Base-by-base conservation (phyloP, 2,797 vertebrate genomes). In the Sebastes steindachneri region DNA sequence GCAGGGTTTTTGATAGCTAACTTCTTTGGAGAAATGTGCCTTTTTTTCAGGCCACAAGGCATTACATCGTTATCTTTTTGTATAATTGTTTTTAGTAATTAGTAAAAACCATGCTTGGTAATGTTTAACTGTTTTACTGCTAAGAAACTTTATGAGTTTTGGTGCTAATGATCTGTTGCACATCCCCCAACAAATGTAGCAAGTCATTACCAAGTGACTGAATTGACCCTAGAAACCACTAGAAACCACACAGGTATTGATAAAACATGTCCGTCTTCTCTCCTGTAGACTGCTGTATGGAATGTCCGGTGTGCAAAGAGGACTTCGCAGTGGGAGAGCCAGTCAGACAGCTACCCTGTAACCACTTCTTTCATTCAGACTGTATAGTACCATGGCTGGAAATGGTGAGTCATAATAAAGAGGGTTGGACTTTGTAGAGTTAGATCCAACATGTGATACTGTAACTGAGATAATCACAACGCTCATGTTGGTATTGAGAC, bases 311-410 rank as follows among this genome's bases (percentile, higher is more conserved):
- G 68, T 99, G 98, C 91, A 99, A 99, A 92, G 98, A 99, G 79
- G 98, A 99, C 92, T 99, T 99, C 58, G n/a, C 91, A 0, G 92
- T 97, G 8, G 96, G 96, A 0, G 98, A 99, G 84, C 95, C 97
- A 12, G 98, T 99, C 66, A 96, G 97, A 91, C 98, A 98, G 94
- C 93, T 99, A 54, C 98, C 98, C 69, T 99, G 98, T 92, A 98
- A 98, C 85, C 98, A 99, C 92, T 95, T 98, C 95, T 99, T 99
- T 93, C 98, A 99, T 90, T 98, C 97, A 94, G 96, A 96, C 93
- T 99, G 98, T 95, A 99, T 99, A 85, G 97, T 99, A 91, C 98
- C 98, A 1, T 99, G 98, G 98, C 94, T 99, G 88, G 97, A 99
- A 93, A 96, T 99, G 98, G 98, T 99, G 85, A 98, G 97, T 86